Conservation (phyloP, 2,113 vertebrate genomes). For the Melanostigma gelatinosum region DNA sequence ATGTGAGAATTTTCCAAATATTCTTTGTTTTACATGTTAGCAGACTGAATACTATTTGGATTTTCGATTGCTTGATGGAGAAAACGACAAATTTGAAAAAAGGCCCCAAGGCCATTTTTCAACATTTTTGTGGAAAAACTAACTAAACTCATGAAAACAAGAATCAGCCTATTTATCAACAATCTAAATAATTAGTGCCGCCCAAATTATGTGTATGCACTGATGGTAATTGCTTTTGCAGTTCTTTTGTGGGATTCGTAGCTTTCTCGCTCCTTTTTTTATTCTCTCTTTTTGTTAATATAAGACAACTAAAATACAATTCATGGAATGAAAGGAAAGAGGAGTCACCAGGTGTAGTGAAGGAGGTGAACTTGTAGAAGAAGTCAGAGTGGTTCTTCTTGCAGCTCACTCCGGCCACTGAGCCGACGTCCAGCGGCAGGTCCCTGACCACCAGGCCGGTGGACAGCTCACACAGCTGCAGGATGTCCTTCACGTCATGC, state of each 20-base stretch:
- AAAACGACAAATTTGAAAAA: not conserved
- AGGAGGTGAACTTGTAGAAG: conserved; percentile 85
- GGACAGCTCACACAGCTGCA: conserved; percentile 78
- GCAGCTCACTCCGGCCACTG: conserved; percentile 80
- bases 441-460: conserved; percentile 66
- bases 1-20: not conserved
- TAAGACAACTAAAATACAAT: not conserved
- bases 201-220: not conserved
- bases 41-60: not conserved
- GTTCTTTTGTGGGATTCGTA: too few relatives aligned
- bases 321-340: not conserved
- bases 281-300: not conserved
- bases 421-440: conserved; percentile 81
- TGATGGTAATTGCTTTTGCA: not conserved
- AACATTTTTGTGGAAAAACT: not conserved
- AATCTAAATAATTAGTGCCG: not conserved
- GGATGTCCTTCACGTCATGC: conserved; percentile 82
- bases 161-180: not conserved
- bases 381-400: conserved; percentile 83
- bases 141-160: not conserved
- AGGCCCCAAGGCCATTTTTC: not conserved
- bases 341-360: conserved; percentile 80
- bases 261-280: not conserved
- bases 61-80: not conserved
- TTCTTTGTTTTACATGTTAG: not conserved